Base-by-base conservation (phyloP, 2,113 vertebrate species). In the Phalacrocorax carbo region DNA sequence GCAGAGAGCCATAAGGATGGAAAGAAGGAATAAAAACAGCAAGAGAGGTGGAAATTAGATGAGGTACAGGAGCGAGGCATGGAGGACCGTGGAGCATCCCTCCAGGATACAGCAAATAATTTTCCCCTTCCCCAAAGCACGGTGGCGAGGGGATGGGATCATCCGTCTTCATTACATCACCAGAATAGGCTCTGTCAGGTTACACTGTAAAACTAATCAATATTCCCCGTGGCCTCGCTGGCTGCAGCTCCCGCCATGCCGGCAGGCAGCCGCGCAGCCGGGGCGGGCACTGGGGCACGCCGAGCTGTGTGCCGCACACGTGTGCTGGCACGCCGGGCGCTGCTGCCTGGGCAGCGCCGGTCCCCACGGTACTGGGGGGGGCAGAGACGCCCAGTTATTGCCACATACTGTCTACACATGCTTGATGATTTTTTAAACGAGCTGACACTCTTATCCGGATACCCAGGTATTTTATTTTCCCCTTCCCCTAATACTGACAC, bases 141-240 rank as follows among this genome's bases (percentile, higher is more conserved):
- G 42, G 22, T 49, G 12, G 95, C 4, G 20, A 71, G 87, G 89
- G 96, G 89, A 94, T 2, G 62, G 95, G 77, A 92, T 98, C 97
- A 98, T 98, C 97, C 26, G 10, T 98, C 98, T 98, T 98, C 98
- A 98, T 98, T 98, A 98, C 52, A 23, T 71, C 73, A 71, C 89
- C 81, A 86, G 97, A 91, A 96, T 57, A 90, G 91, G 97, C 95
- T 95, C 96, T 92, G 94, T 97, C 98, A 97, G 95, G 82, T 96
- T 93, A 90, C 57, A 88, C 97, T 96, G 94, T 49, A 94, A 97
- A 98, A 93, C 75, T 78, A 68, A 98, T 98, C 98, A 94, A 98
- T 98, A 98, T 94, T 83, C 94, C 94, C 97, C 11, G 26, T 0
- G 85, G 94, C 93, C 86, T 17, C 27, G 42, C 94, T 80, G 94